Evolutionary conservation across 2,113 vertebrate genomes (phyloP).

Genomic region (Prunella fulvescens): DNA sequence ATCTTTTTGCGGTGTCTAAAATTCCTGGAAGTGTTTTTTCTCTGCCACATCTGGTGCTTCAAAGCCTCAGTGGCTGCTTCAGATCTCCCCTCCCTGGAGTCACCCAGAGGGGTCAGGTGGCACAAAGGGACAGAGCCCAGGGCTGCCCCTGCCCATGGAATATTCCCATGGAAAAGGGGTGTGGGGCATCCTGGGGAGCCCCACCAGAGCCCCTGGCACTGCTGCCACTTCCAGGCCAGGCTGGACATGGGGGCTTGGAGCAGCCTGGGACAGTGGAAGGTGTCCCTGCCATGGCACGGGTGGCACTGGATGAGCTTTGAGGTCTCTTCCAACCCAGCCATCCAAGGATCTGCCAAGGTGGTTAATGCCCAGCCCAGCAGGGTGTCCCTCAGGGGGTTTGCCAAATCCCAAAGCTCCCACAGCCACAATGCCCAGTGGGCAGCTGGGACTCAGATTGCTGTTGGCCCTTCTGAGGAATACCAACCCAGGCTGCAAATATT

Average conservation of each 20-base stretch:
- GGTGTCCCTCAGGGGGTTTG: not conserved
- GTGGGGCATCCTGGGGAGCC: not conserved
- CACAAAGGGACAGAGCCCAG: not conserved
- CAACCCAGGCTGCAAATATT: not conserved
- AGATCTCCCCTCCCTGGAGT: rapidly evolving
- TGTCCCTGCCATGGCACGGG: not conserved
- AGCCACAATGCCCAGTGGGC: not conserved
- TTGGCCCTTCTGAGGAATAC: rapidly evolving
- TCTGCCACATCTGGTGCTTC: not conserved
- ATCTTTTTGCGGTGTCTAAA: not conserved
- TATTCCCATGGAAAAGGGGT: not conserved
- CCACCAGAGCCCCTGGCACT: not conserved
- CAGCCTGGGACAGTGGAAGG: not conserved
- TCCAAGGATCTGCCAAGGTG: not conserved
- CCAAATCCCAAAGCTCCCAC: not conserved
- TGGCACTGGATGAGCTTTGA: rapidly evolving
- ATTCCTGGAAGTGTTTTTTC: not conserved
- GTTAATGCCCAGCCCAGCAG: rapidly evolving
- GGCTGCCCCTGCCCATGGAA: not conserved
- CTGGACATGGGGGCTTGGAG: not conserved
- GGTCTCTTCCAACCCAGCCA: not conserved
- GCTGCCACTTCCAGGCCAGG: not conserved
- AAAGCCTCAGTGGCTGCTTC: not conserved
- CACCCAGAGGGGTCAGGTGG: not conserved
- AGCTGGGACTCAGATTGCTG: not conserved